Conservation (phyloP, 2,888 invertebrate genomes). For the Cotesia congregata region DNA sequence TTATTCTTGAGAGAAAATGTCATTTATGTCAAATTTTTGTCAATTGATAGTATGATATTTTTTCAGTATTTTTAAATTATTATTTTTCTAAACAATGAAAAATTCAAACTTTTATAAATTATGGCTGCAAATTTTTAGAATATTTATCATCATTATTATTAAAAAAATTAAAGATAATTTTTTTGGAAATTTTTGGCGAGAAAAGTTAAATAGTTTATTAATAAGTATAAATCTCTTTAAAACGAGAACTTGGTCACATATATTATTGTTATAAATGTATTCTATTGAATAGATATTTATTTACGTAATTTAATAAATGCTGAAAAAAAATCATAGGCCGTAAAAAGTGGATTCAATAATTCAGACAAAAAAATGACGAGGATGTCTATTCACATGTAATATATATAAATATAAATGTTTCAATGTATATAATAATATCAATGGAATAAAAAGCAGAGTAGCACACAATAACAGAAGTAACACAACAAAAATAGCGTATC, state of each 20-base stretch:
- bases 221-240: background rate
- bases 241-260: background rate
- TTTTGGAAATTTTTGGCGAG: no score
- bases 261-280: background rate
- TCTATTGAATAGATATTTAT: background rate
- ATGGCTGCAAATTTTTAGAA: no score
- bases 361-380: background rate
- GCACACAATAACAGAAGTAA: background rate
- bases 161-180: background rate
- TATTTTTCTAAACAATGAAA: no score
- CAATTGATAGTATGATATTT: no score
- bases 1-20: no score
- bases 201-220: no score
- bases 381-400: background rate
- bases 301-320: background rate
- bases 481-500: slow-evolving; percentile 41
- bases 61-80: no score
- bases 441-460: slow-evolving; percentile 4
- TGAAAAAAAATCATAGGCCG: background rate
- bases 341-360: background rate
- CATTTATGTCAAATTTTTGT: no score
- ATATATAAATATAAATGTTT: background rate
- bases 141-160: background rate
- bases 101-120: no score
- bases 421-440: background rate